Percentiles rank a stretch among this genome's conserved stretches.
Conservation (phyloP, 2,797 vertebrate species). For the Cichlasoma orientale region DNA sequence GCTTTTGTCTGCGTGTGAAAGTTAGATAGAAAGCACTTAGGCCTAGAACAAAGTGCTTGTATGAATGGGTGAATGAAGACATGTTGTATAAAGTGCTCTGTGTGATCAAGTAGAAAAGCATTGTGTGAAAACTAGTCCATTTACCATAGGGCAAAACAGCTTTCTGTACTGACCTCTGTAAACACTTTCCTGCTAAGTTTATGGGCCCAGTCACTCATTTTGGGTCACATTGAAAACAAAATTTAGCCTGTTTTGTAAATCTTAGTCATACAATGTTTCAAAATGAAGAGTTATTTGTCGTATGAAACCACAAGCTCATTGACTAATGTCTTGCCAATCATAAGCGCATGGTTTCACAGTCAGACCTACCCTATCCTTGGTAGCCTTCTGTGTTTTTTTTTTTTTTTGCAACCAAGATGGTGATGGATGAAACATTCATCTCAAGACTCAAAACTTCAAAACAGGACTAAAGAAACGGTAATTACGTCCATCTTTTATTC, state of each 20-base stretch:
- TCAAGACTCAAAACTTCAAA: background rate
- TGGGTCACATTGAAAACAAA: too few species aligned
- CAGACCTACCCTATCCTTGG: background rate
- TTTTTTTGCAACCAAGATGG: background rate
- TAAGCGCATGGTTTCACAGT: background rate
- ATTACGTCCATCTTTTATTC: background rate
- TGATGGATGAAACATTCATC: background rate
- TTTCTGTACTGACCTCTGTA: too few species aligned
- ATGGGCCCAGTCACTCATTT: too few species aligned
- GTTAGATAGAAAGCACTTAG: too few species aligned
- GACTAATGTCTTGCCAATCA: background rate
- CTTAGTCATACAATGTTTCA: background rate
- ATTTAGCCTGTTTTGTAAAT: background rate
- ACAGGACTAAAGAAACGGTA: background rate
- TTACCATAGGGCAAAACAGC: too few species aligned
- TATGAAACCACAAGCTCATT: background rate
- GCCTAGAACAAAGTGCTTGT: too few species aligned
- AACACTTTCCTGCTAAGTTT: too few species aligned
- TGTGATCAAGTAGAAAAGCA: too few species aligned
- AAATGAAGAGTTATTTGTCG: background rate
- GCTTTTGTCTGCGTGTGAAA: too few species aligned
- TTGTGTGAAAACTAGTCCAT: too few species aligned
- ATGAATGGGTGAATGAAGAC: too few species aligned
- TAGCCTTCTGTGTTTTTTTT: background rate
- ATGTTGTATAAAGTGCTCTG: too few species aligned